A percentile compares a stretch with the other conserved stretches of the same genome.
Evolutionary conservation across 2,888 invertebrate genomes (phyloP).

Genomic region (Idaea aversata): DNA sequence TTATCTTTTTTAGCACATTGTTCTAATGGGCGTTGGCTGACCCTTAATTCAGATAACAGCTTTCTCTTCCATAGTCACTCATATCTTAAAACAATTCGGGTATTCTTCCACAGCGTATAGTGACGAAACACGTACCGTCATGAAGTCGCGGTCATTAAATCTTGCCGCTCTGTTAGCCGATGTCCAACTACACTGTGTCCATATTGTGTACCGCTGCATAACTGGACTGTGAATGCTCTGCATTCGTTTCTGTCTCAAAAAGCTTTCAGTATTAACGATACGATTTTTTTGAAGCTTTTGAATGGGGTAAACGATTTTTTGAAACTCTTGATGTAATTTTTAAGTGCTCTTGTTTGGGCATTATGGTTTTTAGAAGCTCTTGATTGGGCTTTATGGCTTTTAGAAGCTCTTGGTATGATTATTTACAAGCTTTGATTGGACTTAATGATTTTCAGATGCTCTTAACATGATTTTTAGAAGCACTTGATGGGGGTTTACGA

Average conservation of each 20-base stretch:
- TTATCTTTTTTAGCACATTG: too few species aligned
- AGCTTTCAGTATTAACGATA: background rate
- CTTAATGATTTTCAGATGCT: too few species aligned
- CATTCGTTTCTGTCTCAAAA: slow-evolving; percentile 70
- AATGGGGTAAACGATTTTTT: background rate
- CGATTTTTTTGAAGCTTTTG: slow-evolving; percentile 8
- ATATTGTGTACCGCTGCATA: slow-evolving; percentile 74
- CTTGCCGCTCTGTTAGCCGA: slow-evolving; percentile 76
- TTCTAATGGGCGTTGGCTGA: background rate
- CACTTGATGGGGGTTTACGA: too few species aligned
- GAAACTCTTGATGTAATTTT: background rate
- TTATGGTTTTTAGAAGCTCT: background rate
- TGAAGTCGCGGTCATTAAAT: slow-evolving; percentile 73
- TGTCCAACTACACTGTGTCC: slow-evolving; percentile 48
- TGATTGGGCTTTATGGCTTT: too few species aligned
- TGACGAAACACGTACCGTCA: slow-evolving; percentile 66
- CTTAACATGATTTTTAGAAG: too few species aligned
- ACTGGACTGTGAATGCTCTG: slow-evolving; percentile 74
- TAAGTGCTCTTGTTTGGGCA: background rate
- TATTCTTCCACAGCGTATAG: slow-evolving; percentile 12
- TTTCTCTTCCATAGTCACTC: background rate
- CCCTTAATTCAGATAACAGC: background rate
- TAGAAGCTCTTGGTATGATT: too few species aligned
- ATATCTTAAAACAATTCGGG: background rate
- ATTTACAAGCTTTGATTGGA: too few species aligned